Conservation (phyloP, 2,888 invertebrate species). For the Tachina lurida region DNA sequence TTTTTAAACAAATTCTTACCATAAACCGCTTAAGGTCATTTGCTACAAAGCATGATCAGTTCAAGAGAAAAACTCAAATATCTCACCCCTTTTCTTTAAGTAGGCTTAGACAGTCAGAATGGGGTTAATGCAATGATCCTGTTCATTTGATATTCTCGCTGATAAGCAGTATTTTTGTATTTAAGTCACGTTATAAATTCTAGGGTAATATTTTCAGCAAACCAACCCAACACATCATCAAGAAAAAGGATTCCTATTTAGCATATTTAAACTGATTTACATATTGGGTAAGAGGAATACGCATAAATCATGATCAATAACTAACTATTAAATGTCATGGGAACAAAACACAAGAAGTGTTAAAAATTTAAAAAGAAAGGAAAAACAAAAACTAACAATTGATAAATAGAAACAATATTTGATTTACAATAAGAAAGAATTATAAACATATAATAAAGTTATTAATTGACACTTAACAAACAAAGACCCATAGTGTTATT, state of each 20-base stretch:
- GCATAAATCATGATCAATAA: constrained; percentile 62
- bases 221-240: constrained; percentile 54
- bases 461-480: constrained; percentile 69
- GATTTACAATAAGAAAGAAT: constrained; percentile 33
- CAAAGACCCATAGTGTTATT: constrained; percentile 59
- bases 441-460: constrained; percentile 64
- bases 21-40: constrained; percentile 71
- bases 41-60: constrained; percentile 38
- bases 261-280: constrained; percentile 56
- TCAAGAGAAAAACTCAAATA: constrained; percentile 34
- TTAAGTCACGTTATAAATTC: constrained; percentile 67
- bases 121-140: constrained; percentile 24
- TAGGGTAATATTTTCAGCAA: constrained; percentile 50
- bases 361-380: not conserved
- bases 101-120: not conserved
- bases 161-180: constrained; percentile 58
- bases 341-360: constrained; percentile 67
- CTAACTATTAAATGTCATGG: constrained; percentile 65
- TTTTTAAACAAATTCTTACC: constrained; percentile 28
- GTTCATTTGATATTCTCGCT: constrained; percentile 16
- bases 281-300: constrained; percentile 22
- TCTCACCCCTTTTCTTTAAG: constrained; percentile 52
- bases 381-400: constrained; percentile 39
- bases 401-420: constrained; percentile 68
- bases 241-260: not conserved